Percentiles rank a stretch among this genome's conserved stretches.
Conservation (phyloP, 2,113 vertebrate genomes). For the Bagarius yarrelli region DNA sequence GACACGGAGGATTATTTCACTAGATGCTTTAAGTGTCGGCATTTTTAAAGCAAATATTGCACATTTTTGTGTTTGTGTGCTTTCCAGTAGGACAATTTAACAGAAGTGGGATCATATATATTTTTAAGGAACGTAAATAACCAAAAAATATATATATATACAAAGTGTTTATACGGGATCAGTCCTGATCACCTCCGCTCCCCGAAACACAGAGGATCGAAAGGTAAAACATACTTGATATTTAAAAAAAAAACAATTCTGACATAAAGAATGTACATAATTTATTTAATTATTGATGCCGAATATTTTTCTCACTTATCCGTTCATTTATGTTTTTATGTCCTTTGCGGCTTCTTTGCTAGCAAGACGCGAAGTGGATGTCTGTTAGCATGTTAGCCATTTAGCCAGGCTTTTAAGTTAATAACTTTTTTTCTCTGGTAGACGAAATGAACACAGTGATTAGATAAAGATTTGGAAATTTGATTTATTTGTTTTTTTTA, state of each 20-base stretch:
- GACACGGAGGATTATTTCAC: slow-evolving; percentile 69
- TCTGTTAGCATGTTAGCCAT: background rate
- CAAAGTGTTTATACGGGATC: slow-evolving; percentile 52
- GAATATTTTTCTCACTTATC: background rate
- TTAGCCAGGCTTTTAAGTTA: background rate
- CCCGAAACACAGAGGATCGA: slow-evolving; percentile 69
- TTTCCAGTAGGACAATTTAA: slow-evolving; percentile 60
- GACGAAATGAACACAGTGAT: background rate
- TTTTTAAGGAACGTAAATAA: background rate
- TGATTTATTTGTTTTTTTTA: background rate
- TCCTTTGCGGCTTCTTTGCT: background rate
- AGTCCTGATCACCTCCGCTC: slow-evolving; percentile 55
- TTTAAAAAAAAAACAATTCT: slow-evolving; percentile 24
- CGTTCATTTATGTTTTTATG: background rate
- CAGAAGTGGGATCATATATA: slow-evolving; percentile 44
- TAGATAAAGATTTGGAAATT: background rate
- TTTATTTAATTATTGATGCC: background rate
- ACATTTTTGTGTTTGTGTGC: slow-evolving; percentile 59
- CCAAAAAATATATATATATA: slow-evolving; percentile 42
- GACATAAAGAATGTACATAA: background rate
- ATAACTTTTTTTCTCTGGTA: background rate
- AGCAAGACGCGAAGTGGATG: background rate
- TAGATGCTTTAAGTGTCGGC: slow-evolving; percentile 69
- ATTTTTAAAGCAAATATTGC: slow-evolving; percentile 65
- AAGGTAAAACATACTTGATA: slow-evolving; percentile 60